Percentiles rank a stretch among this genome's conserved stretches.
Conservation (phyloP, 1,140 invertebrate genomes). For the Psilanteris sp. region DNA sequence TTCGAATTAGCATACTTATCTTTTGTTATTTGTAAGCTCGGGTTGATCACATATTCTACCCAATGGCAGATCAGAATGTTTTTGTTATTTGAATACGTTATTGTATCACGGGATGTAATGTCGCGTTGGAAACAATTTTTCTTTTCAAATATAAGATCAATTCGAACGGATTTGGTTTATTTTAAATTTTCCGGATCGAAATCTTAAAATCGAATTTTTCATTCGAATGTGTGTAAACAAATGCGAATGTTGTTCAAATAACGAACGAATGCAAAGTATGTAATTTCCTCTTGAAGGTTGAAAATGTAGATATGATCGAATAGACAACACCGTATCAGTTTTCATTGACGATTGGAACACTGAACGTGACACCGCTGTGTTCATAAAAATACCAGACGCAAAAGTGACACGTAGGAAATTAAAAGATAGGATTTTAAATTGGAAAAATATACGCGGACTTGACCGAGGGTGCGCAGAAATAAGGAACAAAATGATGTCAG, state of each 20-base stretch:
- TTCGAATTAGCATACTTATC: too few relatives aligned
- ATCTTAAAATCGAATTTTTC: too few relatives aligned
- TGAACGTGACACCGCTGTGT: conserved; percentile 58
- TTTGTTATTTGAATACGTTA: too few relatives aligned
- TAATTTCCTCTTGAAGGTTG: conserved; percentile 58
- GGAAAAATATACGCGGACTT: conserved; percentile 60
- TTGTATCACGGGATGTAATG: too few relatives aligned
- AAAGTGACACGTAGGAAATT: conserved; percentile 78
- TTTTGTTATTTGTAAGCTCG: too few relatives aligned
- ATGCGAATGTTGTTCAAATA: conserved; percentile 37
- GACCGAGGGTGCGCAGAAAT: conserved; percentile 56
- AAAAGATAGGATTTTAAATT: conserved; percentile 78
- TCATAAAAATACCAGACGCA: conserved; percentile 75
- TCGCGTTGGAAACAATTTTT: too few relatives aligned
- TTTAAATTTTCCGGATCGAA: too few relatives aligned
- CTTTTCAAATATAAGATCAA: too few relatives aligned
- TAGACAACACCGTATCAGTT: conserved; percentile 62
- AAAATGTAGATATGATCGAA: conserved; percentile 61
- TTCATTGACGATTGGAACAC: conserved; percentile 62
- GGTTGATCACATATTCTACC: too few relatives aligned
- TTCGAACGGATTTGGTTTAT: too few relatives aligned
- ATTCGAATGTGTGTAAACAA: conserved; percentile 14
- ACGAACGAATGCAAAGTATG: conserved; percentile 47
- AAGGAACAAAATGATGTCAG: conserved; percentile 38
- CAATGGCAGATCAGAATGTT: too few relatives aligned